Evolutionary conservation across 2,888 invertebrate species (phyloP).

Genomic region (Leptura quadrifasciata): DNA sequence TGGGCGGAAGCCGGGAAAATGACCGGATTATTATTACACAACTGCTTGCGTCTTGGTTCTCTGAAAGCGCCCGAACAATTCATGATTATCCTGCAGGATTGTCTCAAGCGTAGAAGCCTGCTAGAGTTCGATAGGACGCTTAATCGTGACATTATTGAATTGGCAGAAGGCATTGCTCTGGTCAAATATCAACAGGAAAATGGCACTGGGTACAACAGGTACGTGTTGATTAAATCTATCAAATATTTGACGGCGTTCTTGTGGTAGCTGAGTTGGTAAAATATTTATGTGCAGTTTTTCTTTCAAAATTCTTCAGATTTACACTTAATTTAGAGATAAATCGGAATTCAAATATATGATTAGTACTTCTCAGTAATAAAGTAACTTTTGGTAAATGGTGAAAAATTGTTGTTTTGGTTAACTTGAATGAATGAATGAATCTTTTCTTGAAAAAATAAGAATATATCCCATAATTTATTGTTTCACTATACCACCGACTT

Average conservation of each 20-base stretch:
- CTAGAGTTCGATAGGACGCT: conserved; percentile 79
- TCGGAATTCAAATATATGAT: neutral
- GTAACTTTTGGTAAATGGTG: too few relatives aligned
- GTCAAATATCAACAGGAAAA: conserved; percentile 74
- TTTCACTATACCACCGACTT: too few relatives aligned
- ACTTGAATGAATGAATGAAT: too few relatives aligned
- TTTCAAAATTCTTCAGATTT: neutral
- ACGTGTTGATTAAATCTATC: conserved; percentile 20
- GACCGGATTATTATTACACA: conserved; percentile 60
- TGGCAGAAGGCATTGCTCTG: conserved; percentile 80
- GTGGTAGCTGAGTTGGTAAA: neutral
- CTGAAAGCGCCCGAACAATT: conserved; percentile 48
- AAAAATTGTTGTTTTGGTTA: too few relatives aligned
- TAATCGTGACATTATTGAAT: conserved; percentile 78
- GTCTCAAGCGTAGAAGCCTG: conserved; percentile 77
- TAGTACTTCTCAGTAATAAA: neutral
- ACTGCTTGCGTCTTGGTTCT: conserved; percentile 56
- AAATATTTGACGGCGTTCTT: neutral
- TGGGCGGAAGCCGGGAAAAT: conserved; percentile 60
- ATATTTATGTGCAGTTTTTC: neutral
- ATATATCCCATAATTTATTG: too few relatives aligned
- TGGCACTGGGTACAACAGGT: conserved; percentile 66
- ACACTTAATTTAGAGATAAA: too few relatives aligned
- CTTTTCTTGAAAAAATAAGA: too few relatives aligned
- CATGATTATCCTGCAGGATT: conserved; percentile 62